A percentile compares a stretch with the other conserved stretches of the same genome.
Conservation (phyloP, 2,797 vertebrate genomes). For the Protosalanx chinensis region DNA sequence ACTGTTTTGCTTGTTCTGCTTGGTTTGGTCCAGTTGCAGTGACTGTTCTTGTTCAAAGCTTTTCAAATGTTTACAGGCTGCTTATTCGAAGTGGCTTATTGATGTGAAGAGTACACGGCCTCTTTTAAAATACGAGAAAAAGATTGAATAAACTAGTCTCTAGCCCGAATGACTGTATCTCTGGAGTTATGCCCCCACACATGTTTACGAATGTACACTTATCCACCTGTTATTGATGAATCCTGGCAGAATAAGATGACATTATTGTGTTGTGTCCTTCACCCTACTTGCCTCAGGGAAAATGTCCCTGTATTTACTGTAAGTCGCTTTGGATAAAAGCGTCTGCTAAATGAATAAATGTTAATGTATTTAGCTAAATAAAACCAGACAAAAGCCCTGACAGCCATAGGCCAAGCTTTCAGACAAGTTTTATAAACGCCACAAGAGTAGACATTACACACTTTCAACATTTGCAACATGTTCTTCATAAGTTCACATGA, state of each 20-base stretch:
- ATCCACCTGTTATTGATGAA: not conserved
- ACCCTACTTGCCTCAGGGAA: no score
- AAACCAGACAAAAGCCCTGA: not conserved
- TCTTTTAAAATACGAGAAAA: constrained; percentile 35
- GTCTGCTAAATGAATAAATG: no score
- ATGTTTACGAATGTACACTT: not conserved
- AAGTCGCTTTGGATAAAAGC: no score
- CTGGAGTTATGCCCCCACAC: not conserved
- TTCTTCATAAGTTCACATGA: no score
- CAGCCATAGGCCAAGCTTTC: not conserved
- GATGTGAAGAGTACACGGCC: constrained; percentile 44
- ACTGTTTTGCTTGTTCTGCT: constrained; percentile 29
- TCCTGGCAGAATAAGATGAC: not conserved
- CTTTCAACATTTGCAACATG: not conserved
- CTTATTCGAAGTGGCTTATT: constrained; percentile 63
- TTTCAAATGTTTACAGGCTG: constrained; percentile 74
- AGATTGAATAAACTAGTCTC: constrained; percentile 47
- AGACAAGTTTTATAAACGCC: not conserved
- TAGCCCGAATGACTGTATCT: constrained; percentile 4
- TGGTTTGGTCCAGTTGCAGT: constrained; percentile 52
- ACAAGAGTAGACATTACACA: constrained; percentile 1
- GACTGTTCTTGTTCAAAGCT: constrained; percentile 53
- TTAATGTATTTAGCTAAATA: no score
- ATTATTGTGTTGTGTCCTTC: no score
- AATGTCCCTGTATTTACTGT: no score